phyloP scores from a whole-genome alignment of 2,888 invertebrate species.

The Scaptomyza flava region DNA sequence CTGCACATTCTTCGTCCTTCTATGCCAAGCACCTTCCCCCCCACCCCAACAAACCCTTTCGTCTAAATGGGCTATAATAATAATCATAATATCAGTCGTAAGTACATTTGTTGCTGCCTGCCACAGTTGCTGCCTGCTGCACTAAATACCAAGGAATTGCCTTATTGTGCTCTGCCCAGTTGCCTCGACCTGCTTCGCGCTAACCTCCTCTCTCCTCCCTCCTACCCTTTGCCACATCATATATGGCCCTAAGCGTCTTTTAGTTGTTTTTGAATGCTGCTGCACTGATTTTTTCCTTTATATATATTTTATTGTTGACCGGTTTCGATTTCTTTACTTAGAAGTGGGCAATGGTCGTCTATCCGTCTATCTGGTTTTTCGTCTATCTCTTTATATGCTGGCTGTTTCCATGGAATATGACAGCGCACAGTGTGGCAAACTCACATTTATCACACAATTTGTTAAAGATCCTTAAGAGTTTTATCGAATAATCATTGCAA shows the following conservation, averaged over 20 bases:
- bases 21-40: neutral
- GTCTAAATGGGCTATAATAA: constrained; percentile 53
- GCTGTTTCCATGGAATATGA: constrained; percentile 36
- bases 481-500: no score
- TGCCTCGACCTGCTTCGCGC: constrained; percentile 21
- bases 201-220: neutral
- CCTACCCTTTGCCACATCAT: constrained; percentile 11
- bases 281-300: constrained; percentile 63
- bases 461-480: no score
- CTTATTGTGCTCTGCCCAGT: constrained; percentile 58
- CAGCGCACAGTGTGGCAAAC: constrained; percentile 36
- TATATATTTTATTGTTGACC: constrained; percentile 67
- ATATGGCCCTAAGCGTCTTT: constrained; percentile 48
- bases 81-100: constrained; percentile 78
- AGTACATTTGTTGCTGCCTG: constrained; percentile 70
- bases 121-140: constrained; percentile 36
- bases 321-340: constrained; percentile 79
- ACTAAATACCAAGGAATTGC: constrained; percentile 77
- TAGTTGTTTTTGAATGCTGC: constrained; percentile 35
- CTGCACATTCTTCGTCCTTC: constrained; percentile 17
- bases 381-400: constrained; percentile 27
- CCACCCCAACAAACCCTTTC: neutral
- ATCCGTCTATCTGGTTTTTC: constrained; percentile 9
- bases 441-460: no score
- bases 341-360: constrained; percentile 64